Evolutionary conservation across 2,888 invertebrate genomes (phyloP), one percentile per base, ranked within the genome.

Genomic region (Heliconius sara): DNA sequence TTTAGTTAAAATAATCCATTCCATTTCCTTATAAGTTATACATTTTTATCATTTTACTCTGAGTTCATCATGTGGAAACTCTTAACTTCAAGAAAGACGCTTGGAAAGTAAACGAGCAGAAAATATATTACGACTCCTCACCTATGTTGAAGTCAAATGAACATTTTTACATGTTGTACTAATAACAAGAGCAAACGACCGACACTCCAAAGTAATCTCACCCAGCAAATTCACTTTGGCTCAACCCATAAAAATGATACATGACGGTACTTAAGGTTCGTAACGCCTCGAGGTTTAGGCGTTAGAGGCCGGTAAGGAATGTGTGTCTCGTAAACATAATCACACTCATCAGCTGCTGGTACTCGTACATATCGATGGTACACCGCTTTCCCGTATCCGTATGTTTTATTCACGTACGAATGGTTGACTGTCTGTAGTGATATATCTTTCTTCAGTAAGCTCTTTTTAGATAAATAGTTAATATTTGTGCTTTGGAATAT

Each of bases 221-320:
- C 89, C 87, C 91, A 89, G 90, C 91, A 92, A 93, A 94, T 94
- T 95, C 94, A 94, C 94, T 94, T 95, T 93, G 89, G 91, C 89
- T 85, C 84, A 84, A 86, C 89, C 91, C 87, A 92, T 95, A 94
- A 94, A 94, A 93, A 93, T 94, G 93, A 94, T 93, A 94, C 90
- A 94, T 93, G 82, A 89, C 84, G 84, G 88, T 87, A 91, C 90
- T 93, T 91, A 88, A 86, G 87, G 85, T 84, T 85, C 86, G 88
- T 85, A 89, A 88, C 88, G 90, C 91, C 91, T 89, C 86, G 88
- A 88, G 91, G 89, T 85, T 89, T 89, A 88, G 87, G 86, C 88
- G 87, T 87, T 87, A 87, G 88, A 87, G 88, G 83, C 84, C 79
- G 72, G 83, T 83, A 82, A 83, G 84, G 81, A 83, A 81, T 83